Evolutionary conservation across 2,888 invertebrate species (phyloP).

Genomic region (Bruchidius siliquastri): DNA sequence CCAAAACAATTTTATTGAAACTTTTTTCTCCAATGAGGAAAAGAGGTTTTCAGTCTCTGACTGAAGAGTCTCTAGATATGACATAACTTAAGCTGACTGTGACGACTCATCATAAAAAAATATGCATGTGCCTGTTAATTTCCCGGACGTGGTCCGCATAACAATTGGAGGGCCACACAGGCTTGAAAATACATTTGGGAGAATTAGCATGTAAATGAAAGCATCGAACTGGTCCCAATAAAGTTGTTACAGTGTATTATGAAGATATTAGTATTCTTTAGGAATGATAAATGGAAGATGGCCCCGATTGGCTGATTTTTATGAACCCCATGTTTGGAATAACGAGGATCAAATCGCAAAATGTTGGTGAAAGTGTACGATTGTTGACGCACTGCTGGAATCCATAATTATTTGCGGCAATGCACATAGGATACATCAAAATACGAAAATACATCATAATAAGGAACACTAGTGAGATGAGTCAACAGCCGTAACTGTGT

Average conservation of each 20-base stretch:
- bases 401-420: background rate
- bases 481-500: no score
- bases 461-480: no score
- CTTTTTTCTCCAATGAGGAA: no score
- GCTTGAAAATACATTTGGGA: background rate
- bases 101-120: conserved; percentile 15
- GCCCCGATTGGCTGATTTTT: background rate
- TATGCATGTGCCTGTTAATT: conserved; percentile 23
- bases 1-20: no score
- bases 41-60: no score
- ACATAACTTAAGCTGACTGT: no score
- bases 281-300: conserved; percentile 2
- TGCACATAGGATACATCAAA: no score
- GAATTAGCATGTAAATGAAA: background rate
- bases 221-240: conserved; percentile 1
- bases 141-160: conserved; percentile 15
- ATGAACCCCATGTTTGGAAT: background rate
- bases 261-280: conserved; percentile 9
- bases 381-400: background rate
- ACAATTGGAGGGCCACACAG: conserved; percentile 9
- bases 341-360: background rate
- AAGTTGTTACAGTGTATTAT: conserved; percentile 5
- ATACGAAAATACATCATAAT: no score
- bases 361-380: background rate
- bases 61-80: no score